A percentile compares a stretch with the other conserved stretches of the same genome.
phyloP scores from a whole-genome alignment of 2,797 vertebrate genomes.

The Urosaurus nigricauda region DNA sequence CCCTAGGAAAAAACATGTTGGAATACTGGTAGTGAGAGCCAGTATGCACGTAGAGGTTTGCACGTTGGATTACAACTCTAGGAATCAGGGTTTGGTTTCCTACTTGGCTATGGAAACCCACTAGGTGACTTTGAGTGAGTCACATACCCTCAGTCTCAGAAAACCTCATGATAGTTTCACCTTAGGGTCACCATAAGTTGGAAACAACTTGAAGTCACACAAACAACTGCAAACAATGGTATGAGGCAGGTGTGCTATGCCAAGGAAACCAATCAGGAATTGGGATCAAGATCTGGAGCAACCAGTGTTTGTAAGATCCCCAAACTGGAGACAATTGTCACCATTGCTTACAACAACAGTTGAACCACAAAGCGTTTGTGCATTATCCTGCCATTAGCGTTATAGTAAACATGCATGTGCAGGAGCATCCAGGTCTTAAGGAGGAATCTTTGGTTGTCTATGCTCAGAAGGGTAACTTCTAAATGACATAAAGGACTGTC shows the following conservation, averaged over 20 bases:
- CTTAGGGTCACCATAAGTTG: too few species aligned
- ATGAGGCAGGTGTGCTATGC: not conserved
- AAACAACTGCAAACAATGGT: too few species aligned
- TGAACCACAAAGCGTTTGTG: not conserved
- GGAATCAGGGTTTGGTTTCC: too few species aligned
- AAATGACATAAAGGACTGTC: not conserved
- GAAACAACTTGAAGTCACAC: too few species aligned
- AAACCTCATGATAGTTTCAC: too few species aligned
- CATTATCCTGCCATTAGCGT: not conserved
- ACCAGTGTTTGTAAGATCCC: not conserved
- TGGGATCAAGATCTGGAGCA: constrained; percentile 15
- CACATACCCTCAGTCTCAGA: too few species aligned
- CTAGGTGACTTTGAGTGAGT: too few species aligned
- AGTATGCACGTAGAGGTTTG: too few species aligned
- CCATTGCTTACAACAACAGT: not conserved
- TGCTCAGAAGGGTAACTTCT: not conserved
- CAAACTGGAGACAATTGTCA: not conserved
- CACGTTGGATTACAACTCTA: too few species aligned
- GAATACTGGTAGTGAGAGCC: too few species aligned
- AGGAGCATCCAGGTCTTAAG: not conserved
- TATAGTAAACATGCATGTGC: not conserved
- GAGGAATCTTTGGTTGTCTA: not conserved
- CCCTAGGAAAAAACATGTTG: too few species aligned
- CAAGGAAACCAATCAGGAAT: constrained; percentile 16
- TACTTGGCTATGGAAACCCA: too few species aligned